phyloP scores from a whole-genome alignment of 2,888 invertebrate species.

The Caenorhabditis angaria region DNA sequence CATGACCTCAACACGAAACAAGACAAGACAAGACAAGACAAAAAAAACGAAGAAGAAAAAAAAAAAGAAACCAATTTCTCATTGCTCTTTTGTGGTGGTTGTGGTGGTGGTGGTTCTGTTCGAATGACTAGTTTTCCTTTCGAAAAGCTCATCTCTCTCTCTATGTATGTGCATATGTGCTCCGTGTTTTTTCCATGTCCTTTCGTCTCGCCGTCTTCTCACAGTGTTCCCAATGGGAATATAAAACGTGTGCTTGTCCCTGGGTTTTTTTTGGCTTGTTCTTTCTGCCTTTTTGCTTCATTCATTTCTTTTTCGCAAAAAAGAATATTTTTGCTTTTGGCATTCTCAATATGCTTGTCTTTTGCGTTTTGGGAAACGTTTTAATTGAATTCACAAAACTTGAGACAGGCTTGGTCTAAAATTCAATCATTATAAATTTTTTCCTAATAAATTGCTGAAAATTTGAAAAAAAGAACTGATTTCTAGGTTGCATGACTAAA shows the following conservation, averaged over 20 bases:
- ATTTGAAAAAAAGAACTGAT: no score
- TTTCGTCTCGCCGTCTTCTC: constrained; percentile 22
- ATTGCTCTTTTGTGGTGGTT: constrained; percentile 4
- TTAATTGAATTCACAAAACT: no score
- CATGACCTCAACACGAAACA: background rate
- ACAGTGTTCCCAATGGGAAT: constrained; percentile 45
- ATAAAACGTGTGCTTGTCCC: constrained; percentile 31
- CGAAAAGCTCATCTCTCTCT: no score
- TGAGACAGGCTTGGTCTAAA: no score
- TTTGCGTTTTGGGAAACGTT: no score
- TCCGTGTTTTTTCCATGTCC: constrained; percentile 17
- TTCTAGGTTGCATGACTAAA: no score
- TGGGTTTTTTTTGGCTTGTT: constrained; percentile 7
- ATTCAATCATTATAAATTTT: no score
- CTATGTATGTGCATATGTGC: constrained; percentile 10
- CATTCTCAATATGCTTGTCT: no score
- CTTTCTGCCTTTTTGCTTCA: background rate
- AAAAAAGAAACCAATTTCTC: constrained; percentile 3
- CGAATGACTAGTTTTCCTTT: constrained; percentile 2
- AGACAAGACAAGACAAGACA: background rate
- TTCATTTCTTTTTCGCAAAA: constrained; percentile 18
- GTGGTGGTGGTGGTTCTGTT: background rate
- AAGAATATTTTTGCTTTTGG: constrained; percentile 19
- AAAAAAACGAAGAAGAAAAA: background rate
- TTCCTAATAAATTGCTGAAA: no score